phyloP scores from a whole-genome alignment of 2,113 vertebrate genomes.

The Polyodon spathula region DNA sequence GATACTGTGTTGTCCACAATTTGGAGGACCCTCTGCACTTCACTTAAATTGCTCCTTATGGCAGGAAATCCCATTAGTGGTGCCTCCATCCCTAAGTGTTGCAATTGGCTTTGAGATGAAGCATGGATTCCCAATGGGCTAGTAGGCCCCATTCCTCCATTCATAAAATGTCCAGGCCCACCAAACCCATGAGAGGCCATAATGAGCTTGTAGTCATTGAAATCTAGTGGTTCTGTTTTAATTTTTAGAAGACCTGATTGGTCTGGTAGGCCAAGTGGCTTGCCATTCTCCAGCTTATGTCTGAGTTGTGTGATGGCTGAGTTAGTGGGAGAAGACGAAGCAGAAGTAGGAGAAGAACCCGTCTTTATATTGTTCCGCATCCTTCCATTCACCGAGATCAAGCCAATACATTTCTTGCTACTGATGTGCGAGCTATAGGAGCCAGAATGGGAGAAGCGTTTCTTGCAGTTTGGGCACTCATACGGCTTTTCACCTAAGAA shows the following conservation, averaged over 20 bases:
- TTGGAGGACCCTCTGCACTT: constrained; percentile 97
- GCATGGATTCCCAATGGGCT: constrained; percentile 82
- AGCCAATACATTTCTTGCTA: constrained; percentile 86
- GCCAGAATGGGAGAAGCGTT: constrained; percentile 77
- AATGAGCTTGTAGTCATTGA: constrained; percentile 97
- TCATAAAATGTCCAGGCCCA: constrained; percentile 80
- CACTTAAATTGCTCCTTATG: constrained; percentile 86
- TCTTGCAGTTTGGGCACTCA: constrained; percentile 79
- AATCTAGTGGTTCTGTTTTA: constrained; percentile 97
- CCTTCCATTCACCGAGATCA: constrained; percentile 91
- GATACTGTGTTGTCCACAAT: constrained; percentile 98
- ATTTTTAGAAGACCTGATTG: constrained; percentile 91
- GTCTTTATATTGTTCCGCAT: constrained; percentile 92
- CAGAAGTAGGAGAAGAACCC: constrained; percentile 92
- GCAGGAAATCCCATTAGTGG: constrained; percentile 80
- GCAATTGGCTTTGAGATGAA: constrained; percentile 84
- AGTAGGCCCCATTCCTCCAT: constrained; percentile 82
- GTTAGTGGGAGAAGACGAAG: constrained; percentile 95
- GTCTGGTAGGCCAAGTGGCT: constrained; percentile 83
- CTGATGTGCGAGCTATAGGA: constrained; percentile 81
- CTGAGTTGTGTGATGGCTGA: constrained; percentile 91
- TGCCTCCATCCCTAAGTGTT: constrained; percentile 74
- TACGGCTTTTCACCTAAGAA: constrained; percentile 80
- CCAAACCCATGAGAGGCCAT: constrained; percentile 86
- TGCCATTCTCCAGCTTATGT: constrained; percentile 97